These are phyloP conservation scores for Drosophila greeni DNA, from an alignment of 2,888 invertebrate genomes.

Conservation along the genomic window DNA sequence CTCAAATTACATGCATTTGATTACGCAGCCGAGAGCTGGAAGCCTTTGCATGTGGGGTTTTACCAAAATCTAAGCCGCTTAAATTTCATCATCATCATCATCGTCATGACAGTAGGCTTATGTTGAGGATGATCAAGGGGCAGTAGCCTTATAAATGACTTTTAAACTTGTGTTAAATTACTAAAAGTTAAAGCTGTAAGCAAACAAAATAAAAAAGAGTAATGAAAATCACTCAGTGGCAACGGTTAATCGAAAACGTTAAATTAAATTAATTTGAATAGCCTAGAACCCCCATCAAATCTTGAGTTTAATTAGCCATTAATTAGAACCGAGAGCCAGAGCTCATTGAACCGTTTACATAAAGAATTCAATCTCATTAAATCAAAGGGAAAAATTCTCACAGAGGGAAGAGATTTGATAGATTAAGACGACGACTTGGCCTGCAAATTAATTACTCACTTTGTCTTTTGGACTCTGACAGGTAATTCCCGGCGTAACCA, in stretches of 20 bases:
- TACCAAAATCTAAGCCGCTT: conserved; percentile 61
- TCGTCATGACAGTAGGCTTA: conserved; percentile 36
- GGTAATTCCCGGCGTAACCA: conserved; percentile 49
- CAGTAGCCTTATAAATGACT: conserved; percentile 15
- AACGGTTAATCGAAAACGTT: conserved; percentile 16
- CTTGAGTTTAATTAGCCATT: conserved; percentile 58
- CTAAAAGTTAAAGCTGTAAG: neutral
- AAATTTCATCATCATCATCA: conserved; percentile 63
- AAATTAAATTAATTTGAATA: conserved; percentile 1
- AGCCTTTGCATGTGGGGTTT: conserved; percentile 27
- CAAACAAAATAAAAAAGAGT: neutral
- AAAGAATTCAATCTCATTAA: conserved; percentile 65
- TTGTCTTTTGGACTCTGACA: conserved; percentile 37
- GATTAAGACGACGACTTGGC: conserved; percentile 55
- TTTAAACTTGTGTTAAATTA: conserved; percentile 3
- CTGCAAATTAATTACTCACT: conserved; percentile 64
- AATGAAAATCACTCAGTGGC: neutral
- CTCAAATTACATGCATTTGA: conserved; percentile 73
- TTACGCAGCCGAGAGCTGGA: conserved; percentile 56
- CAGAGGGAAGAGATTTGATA: conserved; percentile 22
- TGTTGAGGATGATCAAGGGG: conserved; percentile 15
- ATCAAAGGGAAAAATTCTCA: conserved; percentile 55
- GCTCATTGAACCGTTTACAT: conserved; percentile 63
- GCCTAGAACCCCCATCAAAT: conserved; percentile 52
- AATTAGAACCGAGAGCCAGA: conserved; percentile 47